Evolutionary conservation across 2,113 vertebrate genomes (phyloP), one percentile per base, ranked within the genome.

Genomic region (Micronycteris hirsuta): DNA sequence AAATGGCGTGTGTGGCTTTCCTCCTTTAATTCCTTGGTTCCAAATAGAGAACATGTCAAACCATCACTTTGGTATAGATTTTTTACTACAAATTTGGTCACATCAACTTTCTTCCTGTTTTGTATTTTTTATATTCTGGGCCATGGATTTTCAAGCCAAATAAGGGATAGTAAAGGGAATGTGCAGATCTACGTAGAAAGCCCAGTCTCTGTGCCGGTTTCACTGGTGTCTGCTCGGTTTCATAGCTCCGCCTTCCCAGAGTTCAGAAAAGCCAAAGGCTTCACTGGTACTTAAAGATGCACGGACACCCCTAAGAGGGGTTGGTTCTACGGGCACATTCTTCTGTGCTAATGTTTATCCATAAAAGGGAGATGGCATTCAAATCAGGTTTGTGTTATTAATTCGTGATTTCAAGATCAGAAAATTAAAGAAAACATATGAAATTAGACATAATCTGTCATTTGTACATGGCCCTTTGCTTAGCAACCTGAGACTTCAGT

Each of bases 371-470:
- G 70, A 54, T 7, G 41, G 54, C 47, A 86, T 70, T 70, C 56
- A 78, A 89, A 43, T 85, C 47, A 89, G 47, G 13, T 74, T 85
- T 52, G 11, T 71, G 36, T 52, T 85, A 14, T 73, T 80, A 33
- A 71, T 38, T 74, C n/a, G 22, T 10, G 9, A 56, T 58, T 76
- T 89, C 63, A 47, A 84, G 47, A 47, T 56, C 45, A 49, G 71
- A 63, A 84, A 92, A 47, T 41, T 87, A 83, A 70, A 70, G 28
- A 70, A n/a, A 63, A 52, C 68, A 87, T 7, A 47, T 78, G 84
- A 56, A 45, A 65, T 38, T 52, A 92, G 63, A 80, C 31, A 36
- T 15, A 5, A n/a, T 36, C 41, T 73, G 2, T 56, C 31, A 68
- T 84, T 54, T 58, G 33, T 45, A 7, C 16, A 11, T 17, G 41